Conservation (phyloP, 2,113 vertebrate genomes). For the Pyxicephalus adspersus region DNA sequence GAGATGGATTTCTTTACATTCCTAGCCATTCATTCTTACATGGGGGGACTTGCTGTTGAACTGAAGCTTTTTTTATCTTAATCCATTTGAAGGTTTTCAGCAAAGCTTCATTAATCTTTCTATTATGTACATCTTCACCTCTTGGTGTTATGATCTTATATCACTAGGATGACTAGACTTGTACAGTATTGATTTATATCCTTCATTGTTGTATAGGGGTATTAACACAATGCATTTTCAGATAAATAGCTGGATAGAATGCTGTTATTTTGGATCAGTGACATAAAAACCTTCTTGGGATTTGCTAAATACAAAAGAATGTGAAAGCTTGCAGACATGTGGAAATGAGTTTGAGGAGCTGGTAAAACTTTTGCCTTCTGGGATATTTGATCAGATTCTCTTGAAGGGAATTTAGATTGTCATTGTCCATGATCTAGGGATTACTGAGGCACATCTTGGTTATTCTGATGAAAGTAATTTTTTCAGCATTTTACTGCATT, state of each 20-base stretch:
- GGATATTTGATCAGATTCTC: conserved; percentile 60
- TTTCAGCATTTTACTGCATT: conserved; percentile 64
- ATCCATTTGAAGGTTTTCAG: conserved; percentile 33
- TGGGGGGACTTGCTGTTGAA: neutral
- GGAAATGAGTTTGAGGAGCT: conserved; percentile 56
- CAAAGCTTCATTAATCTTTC: conserved; percentile 50
- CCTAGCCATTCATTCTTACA: neutral
- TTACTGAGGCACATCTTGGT: conserved; percentile 63
- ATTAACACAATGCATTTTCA: conserved; percentile 20
- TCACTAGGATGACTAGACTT: neutral
- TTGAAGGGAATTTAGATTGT: conserved; percentile 61
- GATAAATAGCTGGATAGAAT: conserved; percentile 21
- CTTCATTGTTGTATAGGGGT: conserved; percentile 19
- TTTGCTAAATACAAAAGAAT: conserved; percentile 49
- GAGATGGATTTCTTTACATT: too few relatives aligned
- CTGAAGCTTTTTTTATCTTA: conserved; percentile 26
- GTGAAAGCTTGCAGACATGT: conserved; percentile 52
- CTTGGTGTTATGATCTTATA: conserved; percentile 12
- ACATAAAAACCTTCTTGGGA: conserved; percentile 47
- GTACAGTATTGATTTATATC: conserved; percentile 35
- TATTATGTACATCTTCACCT: conserved; percentile 26
- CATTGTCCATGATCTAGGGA: conserved; percentile 62
- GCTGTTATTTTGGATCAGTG: neutral
- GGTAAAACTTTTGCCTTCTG: conserved; percentile 59
- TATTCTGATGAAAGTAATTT: conserved; percentile 63